A percentile compares a stretch with the other conserved stretches of the same genome.
Evolutionary conservation across 2,113 vertebrate genomes (phyloP).

Genomic region (Taxidea taxus): DNA sequence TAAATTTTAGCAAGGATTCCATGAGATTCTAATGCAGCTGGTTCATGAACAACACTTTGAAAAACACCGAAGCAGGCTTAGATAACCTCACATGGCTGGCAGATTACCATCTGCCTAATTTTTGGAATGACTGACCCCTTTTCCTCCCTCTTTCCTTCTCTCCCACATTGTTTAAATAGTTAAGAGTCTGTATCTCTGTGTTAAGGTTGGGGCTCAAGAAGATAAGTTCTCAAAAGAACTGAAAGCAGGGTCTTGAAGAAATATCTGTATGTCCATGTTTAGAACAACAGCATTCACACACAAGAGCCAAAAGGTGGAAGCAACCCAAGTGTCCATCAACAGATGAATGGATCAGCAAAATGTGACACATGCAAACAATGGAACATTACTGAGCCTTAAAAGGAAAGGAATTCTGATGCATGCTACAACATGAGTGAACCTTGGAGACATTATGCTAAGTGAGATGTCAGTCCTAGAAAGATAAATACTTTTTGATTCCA

Average conservation of each 20-base stretch:
- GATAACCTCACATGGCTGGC: background rate
- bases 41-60: background rate
- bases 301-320: background rate
- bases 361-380: background rate
- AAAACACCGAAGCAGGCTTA: background rate
- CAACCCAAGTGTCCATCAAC: background rate
- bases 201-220: background rate
- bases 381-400: background rate
- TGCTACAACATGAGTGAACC: background rate
- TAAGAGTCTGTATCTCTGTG: background rate
- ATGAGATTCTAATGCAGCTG: background rate
- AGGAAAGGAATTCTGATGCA: background rate
- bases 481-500: background rate
- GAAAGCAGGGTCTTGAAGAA: background rate
- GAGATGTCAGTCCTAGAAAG: background rate
- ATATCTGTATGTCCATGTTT: background rate
- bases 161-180: background rate
- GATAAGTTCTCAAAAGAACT: background rate
- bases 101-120: background rate
- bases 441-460: background rate
- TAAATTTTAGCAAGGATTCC: background rate
- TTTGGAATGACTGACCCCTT: background rate
- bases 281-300: background rate
- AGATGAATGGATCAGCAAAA: background rate
- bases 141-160: background rate